phyloP scores from a whole-genome alignment of 2,113 vertebrate species.

The Chroicocephalus ridibundus region DNA sequence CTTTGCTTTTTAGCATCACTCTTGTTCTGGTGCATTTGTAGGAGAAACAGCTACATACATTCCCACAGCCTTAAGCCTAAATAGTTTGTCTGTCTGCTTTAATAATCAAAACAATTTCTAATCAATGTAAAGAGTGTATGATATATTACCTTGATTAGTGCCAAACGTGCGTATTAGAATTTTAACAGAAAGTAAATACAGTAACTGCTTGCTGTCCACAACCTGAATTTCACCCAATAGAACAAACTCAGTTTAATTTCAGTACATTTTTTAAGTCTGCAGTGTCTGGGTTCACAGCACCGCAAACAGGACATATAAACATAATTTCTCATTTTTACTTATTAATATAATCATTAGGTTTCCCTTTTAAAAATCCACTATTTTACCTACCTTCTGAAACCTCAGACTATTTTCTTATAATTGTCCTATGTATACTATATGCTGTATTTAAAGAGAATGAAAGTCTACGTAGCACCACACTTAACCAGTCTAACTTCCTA shows the following conservation, averaged over 20 bases:
- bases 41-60: background rate
- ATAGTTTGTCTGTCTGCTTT: background rate
- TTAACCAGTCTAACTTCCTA: background rate
- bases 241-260: background rate
- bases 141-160: background rate
- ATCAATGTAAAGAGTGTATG: background rate
- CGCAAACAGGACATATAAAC: background rate
- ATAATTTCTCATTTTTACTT: background rate
- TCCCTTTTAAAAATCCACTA: background rate
- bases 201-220: background rate
- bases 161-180: background rate
- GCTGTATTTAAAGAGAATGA: background rate
- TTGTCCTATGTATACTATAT: background rate
- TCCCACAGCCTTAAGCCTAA: background rate
- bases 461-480: background rate
- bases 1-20: background rate
- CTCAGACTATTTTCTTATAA: background rate
- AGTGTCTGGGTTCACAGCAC: background rate
- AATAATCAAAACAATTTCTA: background rate
- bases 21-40: background rate
- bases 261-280: background rate
- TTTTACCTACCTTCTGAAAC: background rate
- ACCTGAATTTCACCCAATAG: background rate
- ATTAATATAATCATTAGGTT: background rate
- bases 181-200: background rate